Evolutionary conservation across 2,113 vertebrate genomes (phyloP), one percentile per base, ranked within the genome.

Genomic region (Platichthys flesus): DNA sequence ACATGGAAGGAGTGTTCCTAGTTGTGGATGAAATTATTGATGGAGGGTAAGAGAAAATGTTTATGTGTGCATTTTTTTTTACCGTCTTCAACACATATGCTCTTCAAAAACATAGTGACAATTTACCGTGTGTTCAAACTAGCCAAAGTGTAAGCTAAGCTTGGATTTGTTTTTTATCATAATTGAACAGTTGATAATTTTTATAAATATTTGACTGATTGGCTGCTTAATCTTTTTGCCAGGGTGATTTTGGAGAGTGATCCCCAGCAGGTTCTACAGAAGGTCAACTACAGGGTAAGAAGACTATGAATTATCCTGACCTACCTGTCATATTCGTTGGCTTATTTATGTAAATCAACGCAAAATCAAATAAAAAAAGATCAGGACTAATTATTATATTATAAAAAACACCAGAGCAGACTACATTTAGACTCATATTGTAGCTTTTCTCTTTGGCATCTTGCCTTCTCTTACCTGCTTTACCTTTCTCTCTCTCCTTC

Each of bases 161-260:
- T 45, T 45, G 42, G 42, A 13, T 45, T 51, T 20, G 4, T 31
- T n/a, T 35, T 31, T 20, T 24, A 13, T 1, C 15, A 23, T 31
- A 0, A 18, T 37, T 5, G 13, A 20, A 14, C 9, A 35, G 24
- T 37, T 9, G 4, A 28, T 31, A 0, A 18, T 58, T 10, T 15
- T 56, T 9, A 14, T 8, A 20, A 24, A 20, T 15, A 18, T 16
- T 49, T 42, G 12, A 70, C 13, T 86, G 54, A 86, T 45, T 64
- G 65, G 45, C n/a, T 76, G 47, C 24, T 71, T 86, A 45, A 5
- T 84, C 47, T 40, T 81, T 63, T 83, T 89, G 5, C 52, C 83
- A 97, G 97, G 16, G 96, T 98, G 71, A 98, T 98, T 84, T 85
- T 98, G 92, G 97, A 98, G 90, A 96, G 96, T 13, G 96, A 98